Conservation (phyloP, 37 sponge, comb jelly and placozoan species). For the Beroe forskalii region DNA sequence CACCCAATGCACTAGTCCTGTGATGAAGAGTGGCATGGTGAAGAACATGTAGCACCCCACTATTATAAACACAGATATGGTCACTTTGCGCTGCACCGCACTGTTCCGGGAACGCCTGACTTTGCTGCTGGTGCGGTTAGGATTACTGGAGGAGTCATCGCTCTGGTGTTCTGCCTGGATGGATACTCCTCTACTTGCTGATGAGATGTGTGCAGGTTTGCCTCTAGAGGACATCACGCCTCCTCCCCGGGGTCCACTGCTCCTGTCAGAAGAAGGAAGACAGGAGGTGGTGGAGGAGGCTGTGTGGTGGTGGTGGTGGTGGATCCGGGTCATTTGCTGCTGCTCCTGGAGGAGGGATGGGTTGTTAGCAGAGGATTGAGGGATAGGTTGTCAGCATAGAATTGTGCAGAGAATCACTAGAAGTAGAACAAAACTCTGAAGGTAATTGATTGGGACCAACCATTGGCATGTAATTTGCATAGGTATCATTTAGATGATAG, state of each 20-base stretch:
- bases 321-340: too few relatives aligned
- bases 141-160: not conserved
- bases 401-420: too few relatives aligned
- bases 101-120: not conserved
- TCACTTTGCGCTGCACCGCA: constrained; percentile 48
- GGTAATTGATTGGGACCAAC: too few relatives aligned
- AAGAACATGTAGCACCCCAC: constrained; percentile 56
- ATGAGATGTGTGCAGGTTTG: not conserved
- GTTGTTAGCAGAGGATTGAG: too few relatives aligned
- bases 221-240: not conserved
- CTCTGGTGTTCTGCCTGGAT: not conserved
- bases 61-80: constrained; percentile 46
- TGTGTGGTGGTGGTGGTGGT: not conserved
- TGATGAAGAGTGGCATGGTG: constrained; percentile 50
- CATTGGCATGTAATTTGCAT: too few relatives aligned
- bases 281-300: not conserved
- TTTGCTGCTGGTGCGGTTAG: not conserved
- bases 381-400: too few relatives aligned
- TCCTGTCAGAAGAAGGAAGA: not conserved
- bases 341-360: too few relatives aligned
- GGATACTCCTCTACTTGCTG: too few relatives aligned
- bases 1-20: constrained; percentile 11
- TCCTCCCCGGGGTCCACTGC: not conserved
- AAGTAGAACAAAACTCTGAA: too few relatives aligned
- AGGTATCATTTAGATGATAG: too few relatives aligned